Base-by-base conservation (phyloP, 92 coral and sea anemone genomes). In the Montipora capitata region DNA sequence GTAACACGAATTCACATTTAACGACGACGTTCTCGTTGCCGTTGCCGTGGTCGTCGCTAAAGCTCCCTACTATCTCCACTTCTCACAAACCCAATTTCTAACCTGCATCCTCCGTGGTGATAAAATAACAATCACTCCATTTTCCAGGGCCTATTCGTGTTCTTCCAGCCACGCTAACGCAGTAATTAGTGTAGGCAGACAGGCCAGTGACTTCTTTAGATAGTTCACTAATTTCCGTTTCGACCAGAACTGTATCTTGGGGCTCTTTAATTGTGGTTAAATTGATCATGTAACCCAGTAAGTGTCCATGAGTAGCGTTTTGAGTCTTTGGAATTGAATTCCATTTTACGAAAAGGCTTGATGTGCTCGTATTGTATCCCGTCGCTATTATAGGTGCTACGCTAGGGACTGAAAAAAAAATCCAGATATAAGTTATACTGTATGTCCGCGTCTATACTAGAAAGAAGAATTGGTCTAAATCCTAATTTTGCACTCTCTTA, bases 61-160 rank as follows among this genome's bases (percentile, higher is more conserved):
- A 27, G 35, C 35, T 27, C 2, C 35, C 35, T 27, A 27, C 35
- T 27, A 27, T 27, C 7, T 48, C 6, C 10, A 48, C 3, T 48
- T 48, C 52, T 48, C 52, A 48, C 52, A 3, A 48, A 5, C 10
- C 7, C 52, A 2, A 14, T 17, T 0, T 10, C 68, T 52, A 10
- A 81, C 85, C 76, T 68, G 56, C 77, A 27, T 81, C 85, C 40
- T 81, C 88, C 15, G 88, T 83, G 1, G 88, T 73, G 1, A 83
- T 15, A 56, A 52, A 63, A 7, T 13, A 17, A 49, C 88, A 83
- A 54, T 64, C 54, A 41, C 81, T 83, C 80, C 80, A 72, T n/a
- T 83, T 83, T 75, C 88, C 88, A 59, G 80, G 48, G 6, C 88
- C 88, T 56, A 72, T 72, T 44, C 88, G 68, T 3, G 88, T 83